These are phyloP conservation scores for Sus cebifrons DNA, from an alignment of 2,797 vertebrate species.

Conservation along the genomic window DNA sequence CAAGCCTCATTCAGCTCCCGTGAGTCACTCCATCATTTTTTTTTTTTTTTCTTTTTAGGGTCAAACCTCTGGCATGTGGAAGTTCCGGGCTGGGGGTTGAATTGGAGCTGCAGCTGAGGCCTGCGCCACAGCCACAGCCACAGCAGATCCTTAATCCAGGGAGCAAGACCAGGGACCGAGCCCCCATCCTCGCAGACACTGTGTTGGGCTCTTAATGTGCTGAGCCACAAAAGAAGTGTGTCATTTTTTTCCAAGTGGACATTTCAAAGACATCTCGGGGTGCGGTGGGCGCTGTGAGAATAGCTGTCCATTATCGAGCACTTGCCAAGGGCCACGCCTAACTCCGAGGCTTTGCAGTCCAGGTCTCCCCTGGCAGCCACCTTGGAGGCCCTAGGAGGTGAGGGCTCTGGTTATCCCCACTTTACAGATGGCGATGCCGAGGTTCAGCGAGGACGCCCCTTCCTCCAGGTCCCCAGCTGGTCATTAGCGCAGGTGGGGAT, in stretches of 20 bases:
- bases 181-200: no score
- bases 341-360: no score
- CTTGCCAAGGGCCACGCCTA: accelerated
- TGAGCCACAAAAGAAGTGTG: no score
- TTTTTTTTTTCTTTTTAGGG: not conserved
- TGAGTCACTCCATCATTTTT: accelerated
- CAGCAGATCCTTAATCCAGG: no score
- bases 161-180: no score
- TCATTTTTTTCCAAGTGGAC: not conserved
- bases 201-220: no score
- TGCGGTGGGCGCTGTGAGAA: accelerated
- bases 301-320: accelerated
- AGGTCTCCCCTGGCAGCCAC: no score
- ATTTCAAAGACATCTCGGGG: not conserved
- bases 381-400: no score
- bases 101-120: no score
- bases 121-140: no score
- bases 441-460: not conserved
- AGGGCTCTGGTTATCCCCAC: no score
- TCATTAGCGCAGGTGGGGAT: not conserved
- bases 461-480: not conserved
- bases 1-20: not conserved
- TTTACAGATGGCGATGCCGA: not conserved
- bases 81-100: not conserved
- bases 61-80: not conserved